Evolutionary conservation across 2,797 vertebrate genomes (phyloP), one percentile per base, ranked within the genome.

Genomic region (Halcyon smyrnensis): DNA sequence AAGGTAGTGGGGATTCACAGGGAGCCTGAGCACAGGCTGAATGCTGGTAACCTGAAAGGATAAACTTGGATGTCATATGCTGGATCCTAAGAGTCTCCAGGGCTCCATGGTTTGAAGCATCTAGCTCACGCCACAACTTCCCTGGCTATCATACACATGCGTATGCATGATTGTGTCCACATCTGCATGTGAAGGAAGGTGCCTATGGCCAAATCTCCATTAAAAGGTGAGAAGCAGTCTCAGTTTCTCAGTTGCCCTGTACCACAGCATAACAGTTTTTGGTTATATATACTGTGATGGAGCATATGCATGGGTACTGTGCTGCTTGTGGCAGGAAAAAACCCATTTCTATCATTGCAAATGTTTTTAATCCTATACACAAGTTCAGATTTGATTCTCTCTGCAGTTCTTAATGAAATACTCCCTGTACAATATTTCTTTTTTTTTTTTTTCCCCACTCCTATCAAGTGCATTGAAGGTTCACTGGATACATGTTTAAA

Each of bases 401-500:
- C 7, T 17, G 14, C 5, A 60, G 25, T 57, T 93, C n/a, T 81
- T 78, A 68, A 73, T 8, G 23, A 89, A 86, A 81, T 78, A 56
- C 1, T 17, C 13, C 6, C 24, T 24, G 39, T 54, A 50, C 3
- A 56, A 30, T 30, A 7, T 54, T 62, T n/a, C n/a, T 60, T 15
- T 62, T 14, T 62, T 30, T 63, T 27, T 37, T 60, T 59, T 20
- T 4, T 39, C 37, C 3, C 37, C 3, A 9, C 75, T 84, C 54
- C 20, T 17, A 25, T 87, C 28, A 70, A 74, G 39, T 17, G 89
- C 45, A 86, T 93, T n/a, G 54, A 48, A 85, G 67, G 64, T 69
- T 94, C 70, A 67, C n/a, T 90, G 62, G 43, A n/a, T 36, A 46
- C 46, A 57, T 4, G 21, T 88, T 96, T 69, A 54, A 90, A 94